Evolutionary conservation across 2,113 vertebrate genomes (phyloP).

Genomic region (Carassius gibelio): DNA sequence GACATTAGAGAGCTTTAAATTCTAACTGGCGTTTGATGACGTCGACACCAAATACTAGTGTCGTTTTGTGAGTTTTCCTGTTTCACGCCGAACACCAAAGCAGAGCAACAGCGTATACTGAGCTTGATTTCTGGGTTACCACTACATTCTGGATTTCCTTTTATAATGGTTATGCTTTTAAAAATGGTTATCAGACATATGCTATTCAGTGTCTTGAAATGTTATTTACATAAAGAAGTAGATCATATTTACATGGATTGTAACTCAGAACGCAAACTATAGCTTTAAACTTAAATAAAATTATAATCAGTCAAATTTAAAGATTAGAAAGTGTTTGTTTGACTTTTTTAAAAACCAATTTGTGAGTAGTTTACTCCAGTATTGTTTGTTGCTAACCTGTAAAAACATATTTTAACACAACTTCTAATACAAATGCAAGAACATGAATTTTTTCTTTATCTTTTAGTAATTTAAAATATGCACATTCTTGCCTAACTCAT

Average conservation of each 20-base stretch:
- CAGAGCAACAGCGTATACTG: background rate
- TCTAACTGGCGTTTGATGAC: constrained; percentile 8
- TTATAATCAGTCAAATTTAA: too few relatives aligned
- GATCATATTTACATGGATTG: background rate
- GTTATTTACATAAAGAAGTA: background rate
- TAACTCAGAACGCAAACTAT: too few relatives aligned
- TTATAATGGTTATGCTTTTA: background rate
- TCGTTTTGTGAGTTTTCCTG: background rate
- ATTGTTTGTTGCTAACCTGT: too few relatives aligned
- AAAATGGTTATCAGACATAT: background rate
- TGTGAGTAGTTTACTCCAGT: too few relatives aligned
- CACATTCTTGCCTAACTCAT: too few relatives aligned
- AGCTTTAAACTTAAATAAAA: too few relatives aligned
- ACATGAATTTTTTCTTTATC: too few relatives aligned
- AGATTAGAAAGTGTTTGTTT: too few relatives aligned
- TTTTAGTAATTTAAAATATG: too few relatives aligned
- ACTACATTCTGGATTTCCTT: background rate
- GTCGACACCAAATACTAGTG: background rate
- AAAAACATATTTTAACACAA: too few relatives aligned
- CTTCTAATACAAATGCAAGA: too few relatives aligned
- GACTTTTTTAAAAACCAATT: too few relatives aligned
- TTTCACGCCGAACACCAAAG: background rate
- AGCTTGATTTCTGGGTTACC: background rate
- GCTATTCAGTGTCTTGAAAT: background rate
- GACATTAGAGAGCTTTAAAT: constrained; percentile 55